These are phyloP conservation scores for Marasmarcha lunaedactyla DNA, from an alignment of 2,888 invertebrate genomes.

Conservation along the genomic window DNA sequence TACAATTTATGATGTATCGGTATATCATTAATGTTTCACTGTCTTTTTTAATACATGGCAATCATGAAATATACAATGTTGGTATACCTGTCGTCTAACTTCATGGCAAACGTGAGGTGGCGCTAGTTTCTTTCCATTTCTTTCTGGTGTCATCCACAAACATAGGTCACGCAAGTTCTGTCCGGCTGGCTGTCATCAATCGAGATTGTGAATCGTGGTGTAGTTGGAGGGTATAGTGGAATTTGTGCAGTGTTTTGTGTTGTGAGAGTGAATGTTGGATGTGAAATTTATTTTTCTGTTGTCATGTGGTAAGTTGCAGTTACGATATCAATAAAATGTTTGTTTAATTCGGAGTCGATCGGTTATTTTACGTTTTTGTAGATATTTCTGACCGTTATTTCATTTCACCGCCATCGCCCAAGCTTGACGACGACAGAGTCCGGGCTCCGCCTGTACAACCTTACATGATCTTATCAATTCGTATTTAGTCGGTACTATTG, in stretches of 20 bases:
- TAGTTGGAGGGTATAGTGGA: background rate
- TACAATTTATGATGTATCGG: no score
- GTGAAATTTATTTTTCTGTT: background rate
- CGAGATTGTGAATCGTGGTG: background rate
- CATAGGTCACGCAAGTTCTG: no score
- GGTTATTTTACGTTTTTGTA: background rate
- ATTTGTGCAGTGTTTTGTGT: slow-evolving; percentile 1
- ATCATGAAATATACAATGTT: no score
- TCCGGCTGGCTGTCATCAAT: no score
- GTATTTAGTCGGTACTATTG: background rate
- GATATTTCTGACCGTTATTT: slow-evolving; percentile 1
- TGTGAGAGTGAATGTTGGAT: slow-evolving; percentile 1
- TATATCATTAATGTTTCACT: no score
- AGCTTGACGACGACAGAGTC: background rate
- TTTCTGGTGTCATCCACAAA: no score
- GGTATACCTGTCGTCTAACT: background rate
- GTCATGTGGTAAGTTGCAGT: background rate
- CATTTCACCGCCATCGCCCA: slow-evolving; percentile 1
- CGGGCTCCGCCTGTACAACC: background rate
- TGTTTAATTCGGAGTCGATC: no score
- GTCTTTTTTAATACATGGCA: no score
- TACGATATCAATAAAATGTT: no score
- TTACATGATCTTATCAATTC: background rate
- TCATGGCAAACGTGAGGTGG: no score
- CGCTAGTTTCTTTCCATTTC: no score